Evolutionary conservation across 1,140 invertebrate genomes (phyloP), one percentile per base, ranked within the genome.

Genomic region (Ostrea denselamellosa): DNA sequence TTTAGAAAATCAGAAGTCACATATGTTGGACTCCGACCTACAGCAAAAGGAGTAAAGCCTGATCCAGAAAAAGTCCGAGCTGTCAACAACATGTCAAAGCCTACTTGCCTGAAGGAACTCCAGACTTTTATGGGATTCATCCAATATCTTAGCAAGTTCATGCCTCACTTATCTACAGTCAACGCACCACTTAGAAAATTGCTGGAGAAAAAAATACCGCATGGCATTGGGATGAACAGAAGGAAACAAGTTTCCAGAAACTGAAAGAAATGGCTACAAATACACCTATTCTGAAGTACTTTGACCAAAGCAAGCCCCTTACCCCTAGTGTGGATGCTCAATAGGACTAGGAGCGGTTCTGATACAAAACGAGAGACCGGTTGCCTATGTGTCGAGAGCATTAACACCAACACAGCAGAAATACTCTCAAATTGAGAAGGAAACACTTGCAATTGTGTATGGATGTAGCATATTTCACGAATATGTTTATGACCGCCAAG

Each of bases 401-500:
- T 54, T 91, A 7, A 90, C 89, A 54, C 17, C 28, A 28, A 85
- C 85, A 2, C 89, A 92, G 68, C 62, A 87, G 34, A 85, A 56
- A n/a, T 92, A 90, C 58, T 87, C 89, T 19, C 90, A 91, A 86
- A 95, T 96, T 51, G 95, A 96, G 84, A 96, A 95, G 91, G 95
- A 96, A 93, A 95, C 94, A 5, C 90, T 95, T 10, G 95, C 95
- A 12, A 94, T 96, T 19, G 87, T 96, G 4, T 96, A 94, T 92
- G 95, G 93, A 10, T 92, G 96, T 10, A 92, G 94, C 85, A 95
- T 95, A 90, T 96, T 96, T 92, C 93, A 95, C 51, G 89, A 95
- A 65, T 96, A 95, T 90, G 83, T 96, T 8, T 95, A 92, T 92
- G 96, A 94, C 82, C 91, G 88, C 84, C 8, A 90, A 10, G 86